phyloP scores from a whole-genome alignment of 2,797 vertebrate genomes.

The Darevskia mixta region DNA sequence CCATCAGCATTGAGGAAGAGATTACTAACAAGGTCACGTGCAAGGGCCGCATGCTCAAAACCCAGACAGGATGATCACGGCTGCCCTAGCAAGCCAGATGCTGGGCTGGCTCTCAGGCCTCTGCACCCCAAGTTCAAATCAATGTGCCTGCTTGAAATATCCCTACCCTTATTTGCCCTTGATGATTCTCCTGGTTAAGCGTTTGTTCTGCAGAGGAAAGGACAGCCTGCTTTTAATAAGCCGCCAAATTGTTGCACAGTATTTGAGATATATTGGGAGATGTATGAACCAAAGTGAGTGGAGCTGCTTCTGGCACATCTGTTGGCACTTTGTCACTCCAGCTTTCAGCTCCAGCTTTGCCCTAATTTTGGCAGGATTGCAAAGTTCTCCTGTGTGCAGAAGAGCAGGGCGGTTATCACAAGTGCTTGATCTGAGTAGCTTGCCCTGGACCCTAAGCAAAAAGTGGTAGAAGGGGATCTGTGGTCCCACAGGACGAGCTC shows the following conservation, averaged over 20 bases:
- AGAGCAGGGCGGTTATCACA: neutral
- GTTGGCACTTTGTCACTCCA: neutral
- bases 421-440: neutral
- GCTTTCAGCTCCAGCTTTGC: too few relatives aligned
- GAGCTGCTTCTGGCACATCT: neutral
- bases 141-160: neutral
- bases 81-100: neutral
- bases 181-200: too few relatives aligned
- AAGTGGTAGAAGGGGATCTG: too few relatives aligned
- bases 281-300: neutral
- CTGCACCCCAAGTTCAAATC: neutral
- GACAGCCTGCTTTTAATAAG: neutral
- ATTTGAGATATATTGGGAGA: neutral
- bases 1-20: neutral
- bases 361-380: too few relatives aligned
- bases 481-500: too few relatives aligned
- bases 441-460: neutral
- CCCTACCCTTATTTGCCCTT: neutral
- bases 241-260: neutral
- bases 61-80: neutral
- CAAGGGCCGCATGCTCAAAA: neutral
- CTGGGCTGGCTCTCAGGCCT: neutral
- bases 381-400: neutral
- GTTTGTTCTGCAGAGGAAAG: neutral
- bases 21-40: conserved; percentile 15